Evolutionary conservation across 2,797 vertebrate genomes (phyloP).

Genomic region (Enoplosus armatus): DNA sequence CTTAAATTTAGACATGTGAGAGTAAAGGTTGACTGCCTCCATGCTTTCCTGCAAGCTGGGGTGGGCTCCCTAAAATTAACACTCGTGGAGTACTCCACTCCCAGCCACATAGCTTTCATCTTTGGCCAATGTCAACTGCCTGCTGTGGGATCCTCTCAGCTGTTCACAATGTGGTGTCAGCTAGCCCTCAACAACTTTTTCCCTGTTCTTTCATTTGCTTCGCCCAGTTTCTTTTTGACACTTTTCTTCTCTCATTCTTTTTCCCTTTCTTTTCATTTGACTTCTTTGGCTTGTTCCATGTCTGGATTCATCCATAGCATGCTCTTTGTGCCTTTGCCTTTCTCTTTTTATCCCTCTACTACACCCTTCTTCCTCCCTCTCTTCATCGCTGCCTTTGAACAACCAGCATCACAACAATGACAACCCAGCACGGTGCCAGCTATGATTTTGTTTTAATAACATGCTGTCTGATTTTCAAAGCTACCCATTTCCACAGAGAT

Average conservation of each 20-base stretch:
- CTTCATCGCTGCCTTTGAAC: slow-evolving; percentile 52
- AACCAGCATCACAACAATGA: slow-evolving; percentile 63
- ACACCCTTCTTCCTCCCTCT: slow-evolving; percentile 31
- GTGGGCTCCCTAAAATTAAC: slow-evolving; percentile 88
- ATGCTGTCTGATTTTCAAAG: slow-evolving; percentile 74
- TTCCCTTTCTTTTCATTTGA: neutral
- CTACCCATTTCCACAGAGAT: slow-evolving; percentile 66
- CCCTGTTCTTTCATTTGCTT: slow-evolving; percentile 50
- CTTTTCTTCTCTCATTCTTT: neutral
- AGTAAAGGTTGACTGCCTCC: slow-evolving; percentile 70
- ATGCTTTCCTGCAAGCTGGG: slow-evolving; percentile 66
- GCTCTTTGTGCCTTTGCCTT: slow-evolving; percentile 26
- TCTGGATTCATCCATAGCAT: slow-evolving; percentile 12
- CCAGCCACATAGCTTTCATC: slow-evolving; percentile 84
- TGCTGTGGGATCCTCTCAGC: slow-evolving; percentile 82
- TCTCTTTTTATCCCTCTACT: slow-evolving; percentile 31
- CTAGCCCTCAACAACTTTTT: slow-evolving; percentile 55
- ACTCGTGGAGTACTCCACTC: slow-evolving; percentile 75
- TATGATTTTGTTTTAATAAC: slow-evolving; percentile 75
- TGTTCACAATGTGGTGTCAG: slow-evolving; percentile 83
- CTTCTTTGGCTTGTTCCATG: neutral
- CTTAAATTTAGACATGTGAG: slow-evolving; percentile 78
- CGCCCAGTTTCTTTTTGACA: slow-evolving; percentile 36
- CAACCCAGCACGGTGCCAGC: slow-evolving; percentile 61
- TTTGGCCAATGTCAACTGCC: slow-evolving; percentile 83